Evolutionary conservation across 2,113 vertebrate genomes (phyloP), one percentile per base, ranked within the genome.

Genomic region (Paradoxurus hermaphroditus): DNA sequence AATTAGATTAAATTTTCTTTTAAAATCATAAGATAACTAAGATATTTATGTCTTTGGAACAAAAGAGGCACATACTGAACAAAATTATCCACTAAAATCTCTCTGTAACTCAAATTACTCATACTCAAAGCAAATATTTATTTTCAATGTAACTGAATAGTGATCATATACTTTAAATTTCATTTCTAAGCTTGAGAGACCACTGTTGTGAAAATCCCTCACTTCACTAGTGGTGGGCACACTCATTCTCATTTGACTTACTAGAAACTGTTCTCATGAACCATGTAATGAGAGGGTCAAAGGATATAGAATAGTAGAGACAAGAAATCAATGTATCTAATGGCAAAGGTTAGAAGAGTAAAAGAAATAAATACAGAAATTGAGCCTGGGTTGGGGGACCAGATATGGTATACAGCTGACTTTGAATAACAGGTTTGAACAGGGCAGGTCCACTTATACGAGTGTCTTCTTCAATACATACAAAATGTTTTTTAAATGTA

Each of bases 331-430:
- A 14, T 34, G 3, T 16, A 65, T 65, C 53, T 72, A 65, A 63
- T 56, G 15, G 39, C 13, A 79, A 94, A 72, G 3, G 4, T 5
- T 23, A 79, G 39, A 91, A 70, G 15, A 25, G 39, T 4, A 29
- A 78, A 29, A 4, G 41, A 31, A 75, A 79, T 0, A 88, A 88
- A 56, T 34, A 72, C 67, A 77, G 10, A 90, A 86, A 83, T 78
- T 34, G 41, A 70, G 5, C 7, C 62, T 4, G 34, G 16, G 13
- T 3, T 2, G 3, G 34, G 5, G 5, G 23, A n/a, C 10, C 4
- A 46, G 25, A 12, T 1, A 21, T n/a, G 29, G 15, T 65, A 7
- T 46, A 39, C 7, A 44, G 12, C 44, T 44, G 39, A 73, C 39
- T 25, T 44, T 73, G 41, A 77, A 46, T 41, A 46, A 46, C 41